These are phyloP conservation scores for Seriola dumerili DNA, from an alignment of 2,113 vertebrate species.

Conservation along the genomic window DNA sequence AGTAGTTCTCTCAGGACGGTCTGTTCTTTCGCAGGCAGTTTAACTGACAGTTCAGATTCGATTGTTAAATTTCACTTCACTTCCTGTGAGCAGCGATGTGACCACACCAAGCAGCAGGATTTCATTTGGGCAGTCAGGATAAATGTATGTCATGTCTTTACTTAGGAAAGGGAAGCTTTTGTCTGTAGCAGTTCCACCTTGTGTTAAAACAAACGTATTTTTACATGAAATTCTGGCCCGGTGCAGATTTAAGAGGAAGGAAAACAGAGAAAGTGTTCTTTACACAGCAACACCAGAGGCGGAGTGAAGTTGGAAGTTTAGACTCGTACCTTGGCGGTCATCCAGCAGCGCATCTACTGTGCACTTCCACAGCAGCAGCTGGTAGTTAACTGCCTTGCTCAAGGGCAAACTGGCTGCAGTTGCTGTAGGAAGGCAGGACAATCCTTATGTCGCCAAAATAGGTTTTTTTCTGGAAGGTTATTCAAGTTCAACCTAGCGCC, in stretches of 20 bases:
- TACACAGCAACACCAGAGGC: constrained; percentile 17
- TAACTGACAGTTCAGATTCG: background rate
- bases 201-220: constrained; percentile 21
- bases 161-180: background rate
- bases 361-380: constrained; percentile 37
- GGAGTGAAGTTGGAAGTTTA: constrained; percentile 6
- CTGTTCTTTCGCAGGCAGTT: constrained; percentile 9
- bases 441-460: background rate
- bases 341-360: background rate
- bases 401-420: constrained; percentile 41
- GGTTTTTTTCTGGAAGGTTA: constrained; percentile 10
- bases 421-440: constrained; percentile 10
- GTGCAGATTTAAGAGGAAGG: constrained; percentile 19
- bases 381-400: constrained; percentile 58
- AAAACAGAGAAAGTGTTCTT: background rate
- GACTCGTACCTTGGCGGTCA: constrained; percentile 10
- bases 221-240: background rate
- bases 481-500: background rate
- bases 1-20: background rate
- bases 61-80: constrained; percentile 6
- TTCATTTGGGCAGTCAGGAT: background rate
- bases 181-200: background rate
- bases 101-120: background rate
- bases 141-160: constrained; percentile 3
- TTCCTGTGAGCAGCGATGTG: background rate